Conservation (phyloP, 2,888 invertebrate genomes). For the Stenodera caucasica region DNA sequence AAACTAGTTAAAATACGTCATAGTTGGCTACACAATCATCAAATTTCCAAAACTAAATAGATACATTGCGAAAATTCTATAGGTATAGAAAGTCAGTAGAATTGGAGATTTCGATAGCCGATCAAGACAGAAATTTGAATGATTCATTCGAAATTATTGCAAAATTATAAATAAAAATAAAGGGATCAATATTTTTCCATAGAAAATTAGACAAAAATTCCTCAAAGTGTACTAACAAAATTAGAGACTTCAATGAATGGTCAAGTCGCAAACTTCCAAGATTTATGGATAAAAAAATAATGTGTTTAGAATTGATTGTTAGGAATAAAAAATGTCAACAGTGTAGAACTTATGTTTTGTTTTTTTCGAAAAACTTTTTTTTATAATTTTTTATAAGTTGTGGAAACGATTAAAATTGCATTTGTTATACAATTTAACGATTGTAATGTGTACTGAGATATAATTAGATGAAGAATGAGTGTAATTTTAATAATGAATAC, state of each 20-base stretch:
- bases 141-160: background rate
- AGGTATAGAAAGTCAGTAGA: background rate
- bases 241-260: background rate
- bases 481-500: background rate
- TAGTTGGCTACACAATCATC: conserved; percentile 10
- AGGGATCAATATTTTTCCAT: too few relatives aligned
- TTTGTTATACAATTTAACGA: background rate
- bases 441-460: too few relatives aligned
- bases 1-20: conserved; percentile 36
- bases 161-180: too few relatives aligned
- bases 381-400: too few relatives aligned
- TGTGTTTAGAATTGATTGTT: too few relatives aligned
- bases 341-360: too few relatives aligned
- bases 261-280: background rate
- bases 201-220: too few relatives aligned
- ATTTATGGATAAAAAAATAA: too few relatives aligned
- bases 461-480: background rate
- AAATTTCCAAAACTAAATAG: conserved; percentile 5
- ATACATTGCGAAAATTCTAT: conserved; percentile 16
- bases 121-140: background rate
- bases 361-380: too few relatives aligned
- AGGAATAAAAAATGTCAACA: too few relatives aligned
- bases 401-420: background rate
- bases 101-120: background rate
- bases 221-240: too few relatives aligned